Base-by-base conservation (phyloP, 2,113 vertebrate species). In the Menura novaehollandiae region DNA sequence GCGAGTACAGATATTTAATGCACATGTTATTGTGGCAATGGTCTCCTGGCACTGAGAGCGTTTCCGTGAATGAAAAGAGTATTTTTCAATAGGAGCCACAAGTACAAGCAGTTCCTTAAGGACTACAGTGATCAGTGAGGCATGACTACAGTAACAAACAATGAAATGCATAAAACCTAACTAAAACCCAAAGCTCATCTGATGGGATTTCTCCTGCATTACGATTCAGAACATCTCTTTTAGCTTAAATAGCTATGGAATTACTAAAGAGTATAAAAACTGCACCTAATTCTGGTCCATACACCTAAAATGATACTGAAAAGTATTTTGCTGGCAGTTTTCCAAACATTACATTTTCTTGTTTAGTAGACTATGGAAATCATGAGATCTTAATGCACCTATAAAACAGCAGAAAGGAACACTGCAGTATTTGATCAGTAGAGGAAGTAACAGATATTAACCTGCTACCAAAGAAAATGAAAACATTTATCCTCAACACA, bases 371-470 rank as follows among this genome's bases (percentile, higher is more conserved):
- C 85, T 71, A 10, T 33, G 64, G 51, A 47, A 91, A 47, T 59
- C 41, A 26, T 67, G 71, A 91, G 35, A 89, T 56, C 41, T 68
- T 92, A 89, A 74, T 11, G 49, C 19, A 64, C 20, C 33, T 30
- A 55, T 23, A 75, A 64, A 95, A 68, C 7, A 81, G 75, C 52
- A 60, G 24, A 83, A 71, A 80, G 47, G 15, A 91, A 90, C 56
- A 73, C 3, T 60, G 32, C 44, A 11, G 22, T 56, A 95, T 87
- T 74, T 28, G 23, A 82, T 83, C 59, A 92, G 30, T n/a, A 82
- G 24, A 52, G n/a, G 85, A 91, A 55, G 35, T 26, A 96, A 69
- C 22, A 82, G 85, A 92, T 39, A 95, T 85, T 79, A 94, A 90
- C 74, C 12, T 56, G 46, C 41, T 62, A 44, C 33, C 51, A 28